Percentiles rank a stretch among this genome's conserved stretches.
Conservation (phyloP, 2,113 vertebrate genomes). For the Ursus arctos region DNA sequence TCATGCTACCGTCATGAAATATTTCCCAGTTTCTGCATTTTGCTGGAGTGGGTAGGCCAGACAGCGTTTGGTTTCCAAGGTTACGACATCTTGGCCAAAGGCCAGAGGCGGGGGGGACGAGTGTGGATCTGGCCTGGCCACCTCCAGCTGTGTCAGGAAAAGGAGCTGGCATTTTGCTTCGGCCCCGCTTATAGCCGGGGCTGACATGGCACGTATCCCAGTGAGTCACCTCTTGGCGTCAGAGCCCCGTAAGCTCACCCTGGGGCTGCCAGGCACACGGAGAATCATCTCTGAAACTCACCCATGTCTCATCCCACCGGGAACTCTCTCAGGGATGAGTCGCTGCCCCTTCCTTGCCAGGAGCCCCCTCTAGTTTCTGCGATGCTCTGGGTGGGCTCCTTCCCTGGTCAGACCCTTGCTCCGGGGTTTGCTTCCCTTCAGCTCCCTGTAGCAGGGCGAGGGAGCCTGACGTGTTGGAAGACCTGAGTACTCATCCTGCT, state of each 20-base stretch:
- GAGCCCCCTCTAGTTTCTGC: background rate
- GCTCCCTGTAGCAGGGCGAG: too few species aligned
- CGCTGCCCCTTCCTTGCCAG: background rate
- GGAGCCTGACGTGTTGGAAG: background rate
- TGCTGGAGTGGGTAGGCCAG: background rate
- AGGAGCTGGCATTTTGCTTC: background rate
- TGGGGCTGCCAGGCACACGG: background rate
- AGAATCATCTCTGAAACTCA: background rate
- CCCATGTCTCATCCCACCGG: background rate
- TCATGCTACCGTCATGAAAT: background rate
- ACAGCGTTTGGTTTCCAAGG: conserved; percentile 48
- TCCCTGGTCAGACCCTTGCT: background rate
- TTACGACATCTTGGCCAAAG: background rate
- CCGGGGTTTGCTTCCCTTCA: background rate
- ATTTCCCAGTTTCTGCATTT: background rate
- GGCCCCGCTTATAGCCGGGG: background rate
- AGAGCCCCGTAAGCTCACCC: background rate
- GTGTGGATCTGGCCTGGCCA: background rate
- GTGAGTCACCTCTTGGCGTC: background rate
- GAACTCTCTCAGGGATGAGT: background rate
- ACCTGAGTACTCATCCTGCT: background rate
- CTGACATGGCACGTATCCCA: background rate
- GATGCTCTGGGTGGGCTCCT: background rate
- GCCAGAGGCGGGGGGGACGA: rapidly evolving
- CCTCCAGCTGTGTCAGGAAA: background rate